phyloP scores from a whole-genome alignment of 2,888 invertebrate genomes.

The Iphiclides podalirius region DNA sequence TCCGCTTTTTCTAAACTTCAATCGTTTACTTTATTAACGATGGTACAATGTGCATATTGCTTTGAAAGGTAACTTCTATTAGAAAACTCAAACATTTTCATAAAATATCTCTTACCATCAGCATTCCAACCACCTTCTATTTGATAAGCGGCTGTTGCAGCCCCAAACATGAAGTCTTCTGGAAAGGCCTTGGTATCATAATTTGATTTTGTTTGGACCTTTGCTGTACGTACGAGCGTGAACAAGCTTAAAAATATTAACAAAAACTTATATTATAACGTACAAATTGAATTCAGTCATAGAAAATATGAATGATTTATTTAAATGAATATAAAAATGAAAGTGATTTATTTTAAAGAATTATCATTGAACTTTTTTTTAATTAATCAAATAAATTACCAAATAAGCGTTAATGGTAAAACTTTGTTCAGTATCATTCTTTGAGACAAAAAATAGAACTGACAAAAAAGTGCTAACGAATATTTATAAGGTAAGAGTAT shows the following conservation, averaged over 20 bases:
- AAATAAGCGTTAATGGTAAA: too few relatives aligned
- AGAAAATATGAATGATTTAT: too few relatives aligned
- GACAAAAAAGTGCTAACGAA: not conserved
- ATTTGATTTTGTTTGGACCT: not conserved
- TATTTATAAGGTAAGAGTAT: not conserved
- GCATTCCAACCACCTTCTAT: slow-evolving; percentile 26
- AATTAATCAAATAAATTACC: too few relatives aligned
- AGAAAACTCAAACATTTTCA: too few relatives aligned
- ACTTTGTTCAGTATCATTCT: too few relatives aligned
- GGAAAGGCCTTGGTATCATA: slow-evolving; percentile 13
- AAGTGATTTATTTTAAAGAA: too few relatives aligned
- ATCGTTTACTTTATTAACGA: too few relatives aligned
- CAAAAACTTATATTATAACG: not conserved
- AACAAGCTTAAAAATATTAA: slow-evolving; percentile 1
- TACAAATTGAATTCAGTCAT: too few relatives aligned
- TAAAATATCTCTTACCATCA: slow-evolving; percentile 23
- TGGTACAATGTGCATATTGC: too few relatives aligned
- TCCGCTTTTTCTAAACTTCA: too few relatives aligned
- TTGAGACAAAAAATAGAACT: not conserved
- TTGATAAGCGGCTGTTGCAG: slow-evolving; percentile 24
- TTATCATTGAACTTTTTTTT: too few relatives aligned
- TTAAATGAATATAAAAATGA: not conserved
- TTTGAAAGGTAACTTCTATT: too few relatives aligned
- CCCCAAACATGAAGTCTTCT: slow-evolving; percentile 19
- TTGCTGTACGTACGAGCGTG: not conserved